A percentile compares a stretch with the other conserved stretches of the same genome.
Conservation (phyloP, 2,113 vertebrate species). For the Dunckerocampus dactyliophorus region DNA sequence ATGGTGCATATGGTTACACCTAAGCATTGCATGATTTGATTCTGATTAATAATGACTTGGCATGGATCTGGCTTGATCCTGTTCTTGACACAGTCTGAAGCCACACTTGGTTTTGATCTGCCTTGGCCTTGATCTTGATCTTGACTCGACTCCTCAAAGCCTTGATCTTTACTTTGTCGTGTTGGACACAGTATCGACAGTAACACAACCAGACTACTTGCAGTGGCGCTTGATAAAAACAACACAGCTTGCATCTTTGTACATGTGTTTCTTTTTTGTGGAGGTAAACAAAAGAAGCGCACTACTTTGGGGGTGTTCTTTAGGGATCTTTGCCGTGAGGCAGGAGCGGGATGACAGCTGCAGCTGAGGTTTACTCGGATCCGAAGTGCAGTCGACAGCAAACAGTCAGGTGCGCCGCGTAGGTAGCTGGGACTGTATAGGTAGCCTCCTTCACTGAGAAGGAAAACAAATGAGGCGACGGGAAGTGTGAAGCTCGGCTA, state of each 20-base stretch:
- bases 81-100: too few relatives aligned
- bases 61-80: too few relatives aligned
- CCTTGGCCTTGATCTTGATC: too few relatives aligned
- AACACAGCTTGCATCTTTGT: constrained; percentile 40
- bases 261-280: constrained; percentile 24
- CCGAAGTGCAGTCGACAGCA: constrained; percentile 60
- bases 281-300: constrained; percentile 40
- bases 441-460: constrained; percentile 38
- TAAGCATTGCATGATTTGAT: too few relatives aligned
- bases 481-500: constrained; percentile 72
- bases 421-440: constrained; percentile 59
- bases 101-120: too few relatives aligned
- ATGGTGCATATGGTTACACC: too few relatives aligned
- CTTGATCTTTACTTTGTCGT: too few relatives aligned
- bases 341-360: constrained; percentile 29
- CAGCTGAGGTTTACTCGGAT: constrained; percentile 55
- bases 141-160: too few relatives aligned
- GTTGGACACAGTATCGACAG: too few relatives aligned
- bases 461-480: constrained; percentile 45
- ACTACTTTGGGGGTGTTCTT: constrained; percentile 35
- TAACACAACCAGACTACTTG: constrained; percentile 12
- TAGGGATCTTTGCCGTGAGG: constrained; percentile 36
- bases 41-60: too few relatives aligned
- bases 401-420: constrained; percentile 62
- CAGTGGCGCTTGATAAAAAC: constrained; percentile 35